Percentiles rank a stretch among this genome's conserved stretches.
Conservation (phyloP, 2,797 vertebrate genomes). For the Oophaga sylvatica region DNA sequence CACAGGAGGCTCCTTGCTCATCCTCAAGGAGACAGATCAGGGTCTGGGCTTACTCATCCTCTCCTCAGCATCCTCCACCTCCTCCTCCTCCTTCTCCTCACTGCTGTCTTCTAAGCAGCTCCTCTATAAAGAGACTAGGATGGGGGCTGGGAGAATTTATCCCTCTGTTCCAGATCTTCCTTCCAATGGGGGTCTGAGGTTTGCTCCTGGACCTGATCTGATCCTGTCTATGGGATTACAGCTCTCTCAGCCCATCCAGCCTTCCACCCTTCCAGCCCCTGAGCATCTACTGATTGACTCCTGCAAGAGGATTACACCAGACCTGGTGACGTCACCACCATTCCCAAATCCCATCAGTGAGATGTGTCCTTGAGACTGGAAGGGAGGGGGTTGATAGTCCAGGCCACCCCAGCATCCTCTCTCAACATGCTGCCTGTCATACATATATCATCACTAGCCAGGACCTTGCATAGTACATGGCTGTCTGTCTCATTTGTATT, state of each 20-base stretch:
- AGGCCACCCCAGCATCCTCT: not conserved
- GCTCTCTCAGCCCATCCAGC: constrained; percentile 74
- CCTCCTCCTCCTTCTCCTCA: constrained; percentile 70
- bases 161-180: constrained; percentile 77
- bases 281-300: constrained; percentile 90
- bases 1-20: not conserved
- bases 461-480: not conserved
- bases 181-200: constrained; percentile 74
- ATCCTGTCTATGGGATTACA: constrained; percentile 69
- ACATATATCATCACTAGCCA: not conserved
- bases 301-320: constrained; percentile 95
- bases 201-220: constrained; percentile 75
- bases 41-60: constrained; percentile 20
- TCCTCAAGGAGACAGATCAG: constrained; percentile 10
- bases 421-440: constrained; percentile 12
- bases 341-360: constrained; percentile 95
- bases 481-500: constrained; percentile 14
- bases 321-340: constrained; percentile 97
- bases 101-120: constrained; percentile 70
- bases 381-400: constrained; percentile 58
- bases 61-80: constrained; percentile 49
- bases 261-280: constrained; percentile 52
- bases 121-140: constrained; percentile 72
- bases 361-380: constrained; percentile 93
- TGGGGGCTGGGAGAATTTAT: constrained; percentile 76